Evolutionary conservation across 2,888 invertebrate genomes (phyloP), one percentile per base, ranked within the genome.

Genomic region (Yponomeuta plumbellus): DNA sequence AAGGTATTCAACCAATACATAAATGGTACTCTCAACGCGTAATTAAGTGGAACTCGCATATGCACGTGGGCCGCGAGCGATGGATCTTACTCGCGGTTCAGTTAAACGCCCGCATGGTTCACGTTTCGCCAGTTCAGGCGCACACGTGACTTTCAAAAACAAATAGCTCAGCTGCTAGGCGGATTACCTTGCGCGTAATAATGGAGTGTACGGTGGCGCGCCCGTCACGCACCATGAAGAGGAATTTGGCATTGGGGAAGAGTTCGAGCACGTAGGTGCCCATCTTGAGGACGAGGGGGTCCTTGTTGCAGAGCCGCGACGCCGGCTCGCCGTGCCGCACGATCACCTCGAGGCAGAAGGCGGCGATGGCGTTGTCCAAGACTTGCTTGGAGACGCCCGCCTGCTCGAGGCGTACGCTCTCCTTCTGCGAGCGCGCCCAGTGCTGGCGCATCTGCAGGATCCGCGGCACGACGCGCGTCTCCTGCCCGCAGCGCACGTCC

Each of bases 191-290:
- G 76, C 99, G 93, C 65, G 97, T 96, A 80, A 99, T 99, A 83
- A 99, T 98, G 71, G 99, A 99, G 92, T 99, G 99, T 70, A 99
- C 99, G 26, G 99, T 98, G 70, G 99, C 99, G 71, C 99, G 94
- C 34, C 99, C 99, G 86, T 99, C 99, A 71, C 99, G 95, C 75
- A 99, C 95, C 98, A 99, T 98, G 87, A 99, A 97, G 75, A 99
- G 93, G 90, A 98, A 99, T 91, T 99, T 99, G 68, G 98, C 96
- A 83, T 98, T 98, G 62, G 99, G 99, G 91, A 99, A 99, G 69
- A 99, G 92, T 81, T 97, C 96, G 71, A 97, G 94, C 76, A 99
- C 95, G 72, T 90, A 99, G 66, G 96, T 95, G 80, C 98, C 98
- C 93, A 98, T 98, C 92, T 99, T 99, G 74, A 99, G 93, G 68